Percentiles rank a stretch among this genome's conserved stretches.
Evolutionary conservation across 1,140 invertebrate genomes (phyloP).

Genomic region (Magallana angulata): DNA sequence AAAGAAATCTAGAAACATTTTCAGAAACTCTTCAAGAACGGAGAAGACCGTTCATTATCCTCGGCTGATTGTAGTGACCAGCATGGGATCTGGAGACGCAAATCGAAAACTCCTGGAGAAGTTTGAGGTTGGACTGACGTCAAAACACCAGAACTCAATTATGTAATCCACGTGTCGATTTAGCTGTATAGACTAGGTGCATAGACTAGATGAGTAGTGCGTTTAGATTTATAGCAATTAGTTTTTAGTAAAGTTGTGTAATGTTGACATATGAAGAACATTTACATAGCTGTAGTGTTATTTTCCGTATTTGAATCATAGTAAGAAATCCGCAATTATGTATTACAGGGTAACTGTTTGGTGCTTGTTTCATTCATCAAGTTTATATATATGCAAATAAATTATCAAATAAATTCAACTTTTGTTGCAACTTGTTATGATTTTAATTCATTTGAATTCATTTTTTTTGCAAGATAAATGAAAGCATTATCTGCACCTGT

Average conservation of each 20-base stretch:
- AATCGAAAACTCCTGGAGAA: conserved; percentile 1
- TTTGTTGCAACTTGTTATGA: neutral
- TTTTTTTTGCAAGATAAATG: no score
- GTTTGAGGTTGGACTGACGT: neutral
- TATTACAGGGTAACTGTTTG: conserved; percentile 7
- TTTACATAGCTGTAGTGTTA: neutral
- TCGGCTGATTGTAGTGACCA: neutral
- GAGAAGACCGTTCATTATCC: conserved; percentile 2
- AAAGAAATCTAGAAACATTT: neutral
- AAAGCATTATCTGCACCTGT: no score
- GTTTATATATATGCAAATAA: neutral
- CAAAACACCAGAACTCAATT: neutral
- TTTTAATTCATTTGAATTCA: no score
- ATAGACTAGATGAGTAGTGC: neutral
- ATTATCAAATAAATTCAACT: neutral
- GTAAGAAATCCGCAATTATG: conserved; percentile 27
- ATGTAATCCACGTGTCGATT: neutral
- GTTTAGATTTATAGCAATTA: neutral
- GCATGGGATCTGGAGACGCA: neutral
- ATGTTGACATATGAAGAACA: neutral
- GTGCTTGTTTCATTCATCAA: neutral
- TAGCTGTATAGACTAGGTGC: neutral
- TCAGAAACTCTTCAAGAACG: neutral
- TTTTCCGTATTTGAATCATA: neutral
- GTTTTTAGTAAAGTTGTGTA: conserved; percentile 5